Evolutionary conservation across 2,113 vertebrate species (phyloP), one percentile per base, ranked within the genome.

Genomic region (Pseudorectes ferrugineus): DNA sequence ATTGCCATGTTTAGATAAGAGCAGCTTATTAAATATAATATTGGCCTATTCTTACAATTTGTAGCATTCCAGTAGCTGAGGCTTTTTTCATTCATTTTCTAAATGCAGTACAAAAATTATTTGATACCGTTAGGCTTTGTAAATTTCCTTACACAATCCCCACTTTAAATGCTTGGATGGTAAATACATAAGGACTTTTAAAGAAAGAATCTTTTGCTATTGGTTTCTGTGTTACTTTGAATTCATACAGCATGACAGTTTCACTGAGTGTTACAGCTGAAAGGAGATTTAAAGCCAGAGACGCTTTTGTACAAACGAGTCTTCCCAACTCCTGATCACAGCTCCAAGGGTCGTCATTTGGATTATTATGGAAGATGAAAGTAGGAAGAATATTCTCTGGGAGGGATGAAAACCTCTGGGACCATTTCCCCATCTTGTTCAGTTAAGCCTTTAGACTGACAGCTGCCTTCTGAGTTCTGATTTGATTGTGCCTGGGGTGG

Each of bases 161-260:
- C 2, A 12, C 6, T 89, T 46, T 38, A 94, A 93, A 72, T 29
- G 4, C 3, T 82, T 45, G 42, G 9, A 59, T n/a, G 22, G 10
- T 28, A 85, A 79, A 31, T 35, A 29, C 16, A 29, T 29, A 57
- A 52, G 16, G 33, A 48, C 5, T 72, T 88, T 12, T 45, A 49
- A 68, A 61, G 23, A 43, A 67, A 36, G 1, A 55, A 22, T 21
- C 7, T 1, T 51, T 94, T 77, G 18, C 0, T 5, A 0, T 36
- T 75, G 8, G 9, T 78, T 75, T 45, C 8, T 77, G 23, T 72
- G 29, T 10, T 73, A 11, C 36, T 85, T 62, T n/a, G 18, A 35
- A 85, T 78, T 68, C 0, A 0, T 46, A 33, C 3, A 35, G 11
- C 11, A 17, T 20, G 24, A 58, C 5, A 33, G 6, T 15, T 86